Conservation (phyloP, 2,797 vertebrate species). For the Prunella strophiata region DNA sequence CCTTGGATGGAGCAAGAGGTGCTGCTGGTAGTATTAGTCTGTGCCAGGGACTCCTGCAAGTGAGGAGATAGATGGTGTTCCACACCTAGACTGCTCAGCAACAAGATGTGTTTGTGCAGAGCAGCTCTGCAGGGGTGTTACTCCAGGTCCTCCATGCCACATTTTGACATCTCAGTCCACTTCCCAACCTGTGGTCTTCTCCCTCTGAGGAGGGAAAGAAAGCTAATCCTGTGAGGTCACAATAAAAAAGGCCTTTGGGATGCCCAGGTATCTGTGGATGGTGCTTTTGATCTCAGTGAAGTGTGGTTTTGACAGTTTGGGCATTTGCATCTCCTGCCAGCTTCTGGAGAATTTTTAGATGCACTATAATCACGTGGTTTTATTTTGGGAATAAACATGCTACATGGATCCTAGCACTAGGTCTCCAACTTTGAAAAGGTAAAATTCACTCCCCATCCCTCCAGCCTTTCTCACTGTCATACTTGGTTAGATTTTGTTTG, state of each 20-base stretch:
- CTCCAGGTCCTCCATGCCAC: neutral
- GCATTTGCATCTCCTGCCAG: neutral
- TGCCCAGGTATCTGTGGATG: neutral
- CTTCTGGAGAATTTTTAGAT: neutral
- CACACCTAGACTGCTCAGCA: neutral
- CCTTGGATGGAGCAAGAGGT: fast-evolving
- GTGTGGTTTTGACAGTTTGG: neutral
- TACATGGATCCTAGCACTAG: neutral
- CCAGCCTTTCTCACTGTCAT: neutral
- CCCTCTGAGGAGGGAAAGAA: neutral
- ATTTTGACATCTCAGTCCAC: neutral
- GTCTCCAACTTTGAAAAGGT: neutral
- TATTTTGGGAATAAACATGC: neutral
- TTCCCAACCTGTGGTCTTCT: neutral
- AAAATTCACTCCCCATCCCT: neutral
- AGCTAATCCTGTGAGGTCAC: neutral
- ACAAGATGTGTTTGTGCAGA: neutral
- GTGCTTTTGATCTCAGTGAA: neutral
- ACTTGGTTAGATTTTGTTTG: conserved; percentile 25
- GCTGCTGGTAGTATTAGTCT: neutral
- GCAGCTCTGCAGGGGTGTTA: neutral
- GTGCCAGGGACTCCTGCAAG: neutral
- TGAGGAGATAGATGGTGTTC: neutral
- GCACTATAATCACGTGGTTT: neutral
- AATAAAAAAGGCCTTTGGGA: neutral